Evolutionary conservation across 2,113 vertebrate genomes (phyloP), one percentile per base, ranked within the genome.

Genomic region (Trachemys scripta): DNA sequence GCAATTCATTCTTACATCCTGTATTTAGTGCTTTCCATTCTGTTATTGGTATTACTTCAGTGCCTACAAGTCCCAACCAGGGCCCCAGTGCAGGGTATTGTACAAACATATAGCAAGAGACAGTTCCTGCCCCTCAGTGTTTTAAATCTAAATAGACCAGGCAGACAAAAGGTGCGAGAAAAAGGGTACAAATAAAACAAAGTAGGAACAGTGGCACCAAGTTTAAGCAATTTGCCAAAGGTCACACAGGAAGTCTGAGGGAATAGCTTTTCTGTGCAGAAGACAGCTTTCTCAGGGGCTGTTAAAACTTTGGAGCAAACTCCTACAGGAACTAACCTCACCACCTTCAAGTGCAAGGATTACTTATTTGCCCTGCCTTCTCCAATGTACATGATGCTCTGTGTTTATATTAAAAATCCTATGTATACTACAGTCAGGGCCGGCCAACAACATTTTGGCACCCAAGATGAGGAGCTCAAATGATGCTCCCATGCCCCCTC

Each of bases 161-260:
- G 53, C 20, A 45, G 35, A 50, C 78, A 89, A 49, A 3, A 1
- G 14, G 31, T n/a, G 19, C 13, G 84, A 85, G 17, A 85, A 38
- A 3, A 35, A 1, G 51, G 65, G 78, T 8, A 5, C 90, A 75
- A 80, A 85, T 87, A 76, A 20, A 11, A 11, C 50, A 42, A 31
- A 54, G 50, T 89, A 54, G 83, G 59, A 83, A 10, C 12, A 22
- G 80, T 47, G 22, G 29, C 42, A n/a, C 35, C 29, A 22, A 27
- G 42, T 54, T 89, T 35, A 93, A 90, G 19, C 20, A n/a, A 45
- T 49, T 85, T 92, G 72, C 25, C 80, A 85, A 82, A 80, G 56
- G 90, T 82, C 51, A 93, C 54, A 91, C 56, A 87, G 51, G 31
- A 72, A 84, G 27, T 47, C 50, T 69, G 47, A 87, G 29, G 12